Evolutionary conservation across 1,140 invertebrate genomes (phyloP).

Genomic region (Caenorhabditis latens): DNA sequence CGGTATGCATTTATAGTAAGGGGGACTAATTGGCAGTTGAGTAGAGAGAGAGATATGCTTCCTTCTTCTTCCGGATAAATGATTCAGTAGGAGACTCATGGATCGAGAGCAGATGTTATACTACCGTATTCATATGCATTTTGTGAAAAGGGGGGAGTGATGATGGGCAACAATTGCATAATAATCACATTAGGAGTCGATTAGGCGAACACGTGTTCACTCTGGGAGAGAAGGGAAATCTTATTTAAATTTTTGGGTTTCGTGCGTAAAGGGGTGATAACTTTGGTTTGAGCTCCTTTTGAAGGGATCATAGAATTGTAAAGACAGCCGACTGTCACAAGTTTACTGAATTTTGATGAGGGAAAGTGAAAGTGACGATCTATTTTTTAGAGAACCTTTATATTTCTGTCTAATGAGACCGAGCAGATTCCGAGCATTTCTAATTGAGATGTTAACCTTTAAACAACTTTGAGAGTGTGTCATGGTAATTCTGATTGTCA

Average conservation of each 20-base stretch:
- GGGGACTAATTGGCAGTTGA: constrained; percentile 18
- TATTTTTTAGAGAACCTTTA: too few species aligned
- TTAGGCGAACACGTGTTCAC: constrained; percentile 48
- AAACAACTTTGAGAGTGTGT: too few species aligned
- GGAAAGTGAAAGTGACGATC: too few species aligned
- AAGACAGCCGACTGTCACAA: too few species aligned
- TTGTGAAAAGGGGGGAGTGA: background rate
- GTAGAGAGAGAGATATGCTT: constrained; percentile 39
- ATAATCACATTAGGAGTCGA: constrained; percentile 52
- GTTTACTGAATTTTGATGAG: too few species aligned
- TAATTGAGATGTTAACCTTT: too few species aligned
- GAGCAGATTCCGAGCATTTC: too few species aligned
- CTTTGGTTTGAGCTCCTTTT: too few species aligned
- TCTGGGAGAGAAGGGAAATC: background rate
- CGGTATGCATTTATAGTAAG: background rate
- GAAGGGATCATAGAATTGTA: too few species aligned
- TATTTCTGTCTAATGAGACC: too few species aligned
- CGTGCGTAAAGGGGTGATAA: too few species aligned
- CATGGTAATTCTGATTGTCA: too few species aligned
- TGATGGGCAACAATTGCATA: constrained; percentile 42
- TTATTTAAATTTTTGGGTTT: constrained; percentile 11
- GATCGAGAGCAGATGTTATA: background rate
- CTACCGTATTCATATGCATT: constrained; percentile 48
- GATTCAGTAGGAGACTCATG: constrained; percentile 14
- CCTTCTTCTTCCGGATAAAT: constrained; percentile 33